Base-by-base conservation (phyloP, 2,113 vertebrate species). In the Nesogale talazaci region DNA sequence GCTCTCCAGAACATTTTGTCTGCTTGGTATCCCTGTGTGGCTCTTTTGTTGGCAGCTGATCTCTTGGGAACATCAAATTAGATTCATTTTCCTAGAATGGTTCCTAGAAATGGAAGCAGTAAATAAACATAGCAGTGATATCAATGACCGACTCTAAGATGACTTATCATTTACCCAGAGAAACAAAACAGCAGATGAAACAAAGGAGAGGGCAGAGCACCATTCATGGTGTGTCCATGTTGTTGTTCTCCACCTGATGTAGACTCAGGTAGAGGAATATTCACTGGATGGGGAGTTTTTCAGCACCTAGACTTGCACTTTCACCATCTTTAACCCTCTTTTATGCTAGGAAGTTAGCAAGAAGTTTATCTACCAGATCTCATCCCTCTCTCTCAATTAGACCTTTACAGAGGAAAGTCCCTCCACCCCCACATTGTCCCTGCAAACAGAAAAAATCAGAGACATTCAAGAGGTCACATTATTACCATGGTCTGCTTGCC, bases 191-290 rank as follows among this genome's bases (percentile, higher is more conserved):
- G 22, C 1, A 0, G 9, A 20, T 2, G 1, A 65, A 40, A 36
- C 6, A 63, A 20, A 27, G 31, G 46, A 16, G 19, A 31, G n/a
- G 12, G 6, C 2, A 11, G 7, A 46, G 34, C 34, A 56, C 1
- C 1, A 14, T 2, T 17, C 14, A 4, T 14, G 2, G 1, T 0
- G 23, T 9, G 0, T 17, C 31, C 4, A 1, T 2, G 11, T 14
- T 6, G 3, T 59, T 34, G 46, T 6, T 70, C n/a, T 34, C 65
- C 10, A 67, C 12, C 9, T 29, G 27, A 23, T 42, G 20, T 20
- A 6, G 16, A 42, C 10, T n/a, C 74, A 34, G 25, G 27, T 10
- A 0, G 2, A 4, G 7, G 14, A 67, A 17, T 1, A 0, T 17
- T 12, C 3, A 14, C 11, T 7, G 67, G 9, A 7, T n/a, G n/a